phyloP scores from a whole-genome alignment of 2,113 vertebrate genomes.

The Sitta europaea region DNA sequence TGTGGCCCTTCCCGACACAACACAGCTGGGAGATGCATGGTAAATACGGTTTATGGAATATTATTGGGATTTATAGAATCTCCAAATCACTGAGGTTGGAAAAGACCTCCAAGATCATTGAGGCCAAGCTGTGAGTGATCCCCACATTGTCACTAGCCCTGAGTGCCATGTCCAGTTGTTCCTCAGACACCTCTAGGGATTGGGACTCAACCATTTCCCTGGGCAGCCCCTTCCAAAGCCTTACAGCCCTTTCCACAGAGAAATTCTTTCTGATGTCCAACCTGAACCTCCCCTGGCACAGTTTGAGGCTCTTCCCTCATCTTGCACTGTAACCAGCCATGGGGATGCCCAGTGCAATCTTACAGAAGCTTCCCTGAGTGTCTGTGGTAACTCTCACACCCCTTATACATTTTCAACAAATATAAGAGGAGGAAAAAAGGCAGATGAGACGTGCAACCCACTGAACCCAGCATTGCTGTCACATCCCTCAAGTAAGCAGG shows the following conservation, averaged over 20 bases:
- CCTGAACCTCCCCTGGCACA: neutral
- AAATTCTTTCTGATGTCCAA: neutral
- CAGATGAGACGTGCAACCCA: neutral
- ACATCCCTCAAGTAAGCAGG: neutral
- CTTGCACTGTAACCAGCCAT: neutral
- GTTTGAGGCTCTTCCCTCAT: neutral
- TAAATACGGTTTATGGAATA: fast-evolving
- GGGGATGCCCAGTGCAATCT: neutral
- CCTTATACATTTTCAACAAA: neutral
- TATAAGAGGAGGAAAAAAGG: fast-evolving
- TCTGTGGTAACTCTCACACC: neutral
- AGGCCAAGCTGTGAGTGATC: neutral
- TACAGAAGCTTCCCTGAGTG: neutral
- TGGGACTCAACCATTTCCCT: neutral
- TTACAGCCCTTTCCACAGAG: neutral
- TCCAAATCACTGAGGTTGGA: neutral
- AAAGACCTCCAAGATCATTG: neutral
- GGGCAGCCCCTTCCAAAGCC: neutral
- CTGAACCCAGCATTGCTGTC: neutral
- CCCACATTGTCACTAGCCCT: neutral
- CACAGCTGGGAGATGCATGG: fast-evolving
- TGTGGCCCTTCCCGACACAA: fast-evolving
- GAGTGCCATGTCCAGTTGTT: neutral
- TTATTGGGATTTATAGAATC: too few relatives aligned
- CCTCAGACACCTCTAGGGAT: neutral